Evolutionary conservation across 2,113 vertebrate species (phyloP), one percentile per base, ranked within the genome.

Genomic region (Stictonetta naevosa): DNA sequence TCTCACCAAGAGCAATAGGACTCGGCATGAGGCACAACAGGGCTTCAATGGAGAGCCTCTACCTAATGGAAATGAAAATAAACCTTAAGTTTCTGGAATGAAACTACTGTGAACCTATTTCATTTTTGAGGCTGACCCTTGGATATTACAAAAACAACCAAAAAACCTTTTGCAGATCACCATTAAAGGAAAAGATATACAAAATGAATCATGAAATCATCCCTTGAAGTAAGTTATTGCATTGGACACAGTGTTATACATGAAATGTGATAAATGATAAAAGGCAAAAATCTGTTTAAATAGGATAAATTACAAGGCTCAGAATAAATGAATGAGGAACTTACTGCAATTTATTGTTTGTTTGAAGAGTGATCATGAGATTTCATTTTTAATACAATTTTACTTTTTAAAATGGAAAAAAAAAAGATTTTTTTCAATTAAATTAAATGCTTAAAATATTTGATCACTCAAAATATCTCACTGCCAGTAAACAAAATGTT

Each of bases 21-120:
- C 10, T 9, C 1, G 1, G 29, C 17, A 21, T 23, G 21, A 86
- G 50, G 53, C 7, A 46, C 0, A 1, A 11, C 4, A 3, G n/a
- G 55, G 33, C 28, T 78, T 74, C 76, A 38, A 13, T 8, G 12
- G 16, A 87, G 16, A 67, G 8, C 6, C 8, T 5, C 6, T 68
- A 13, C 13, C 22, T 58, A 36, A 33, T 0, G 29, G 53, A 56
- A 68, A 75, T 28, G 4, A 84, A 89, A 92, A 76, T 25, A 84
- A 80, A 86, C 21, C 11, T 55, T 10, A 42, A 56, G 52, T 52
- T 66, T 81, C n/a, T 62, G 56, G 8, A 44, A 4, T 53, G 36
- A 72, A 91, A 86, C 13, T 60, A 33, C 14, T 11, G 33, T 14
- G 21, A 82, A 13, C 10, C 48, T 16, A 16, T 80, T 76, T 66